Percentiles rank a stretch among this genome's conserved stretches.
These are phyloP conservation scores for Macrosteles quadrilineatus DNA, from an alignment of 1,140 invertebrate genomes.

Conservation along the genomic window DNA sequence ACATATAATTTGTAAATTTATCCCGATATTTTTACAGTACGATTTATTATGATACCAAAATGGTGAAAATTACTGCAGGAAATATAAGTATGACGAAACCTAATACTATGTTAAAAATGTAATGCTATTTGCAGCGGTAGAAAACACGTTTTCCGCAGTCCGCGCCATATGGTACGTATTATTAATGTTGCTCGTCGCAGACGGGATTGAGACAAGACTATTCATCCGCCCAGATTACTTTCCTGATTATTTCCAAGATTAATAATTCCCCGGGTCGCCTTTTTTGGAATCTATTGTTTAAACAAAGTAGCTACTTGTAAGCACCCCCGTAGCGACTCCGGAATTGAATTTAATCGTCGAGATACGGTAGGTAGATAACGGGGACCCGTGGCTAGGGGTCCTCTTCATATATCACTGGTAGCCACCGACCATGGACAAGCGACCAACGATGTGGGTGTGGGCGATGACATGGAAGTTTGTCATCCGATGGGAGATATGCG, in stretches of 20 bases:
- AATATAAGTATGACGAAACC: too few relatives aligned
- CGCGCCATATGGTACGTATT: conserved; percentile 13
- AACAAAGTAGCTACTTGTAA: conserved; percentile 32
- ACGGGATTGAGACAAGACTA: conserved; percentile 22
- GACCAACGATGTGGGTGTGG: too few relatives aligned
- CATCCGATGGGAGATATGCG: too few relatives aligned
- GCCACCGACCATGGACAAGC: not conserved
- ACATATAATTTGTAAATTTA: too few relatives aligned
- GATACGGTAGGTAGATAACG: conserved; percentile 28
- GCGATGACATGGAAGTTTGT: too few relatives aligned
- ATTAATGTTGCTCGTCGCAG: not conserved
- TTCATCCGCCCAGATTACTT: conserved; percentile 7
- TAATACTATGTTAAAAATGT: too few relatives aligned
- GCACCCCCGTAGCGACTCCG: conserved; percentile 12
- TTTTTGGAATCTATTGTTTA: conserved; percentile 28
- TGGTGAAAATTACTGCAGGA: too few relatives aligned
- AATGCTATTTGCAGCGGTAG: too few relatives aligned
- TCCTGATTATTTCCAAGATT: conserved; percentile 26
- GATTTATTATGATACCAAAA: too few relatives aligned
- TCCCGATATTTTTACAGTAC: too few relatives aligned
- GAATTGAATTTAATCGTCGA: conserved; percentile 33
- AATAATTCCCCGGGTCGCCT: conserved; percentile 20
- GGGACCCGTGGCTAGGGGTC: not conserved
- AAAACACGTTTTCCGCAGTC: too few relatives aligned
- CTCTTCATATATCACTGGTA: not conserved